phyloP scores from a whole-genome alignment of 2,888 invertebrate species.

The Dione juno region DNA sequence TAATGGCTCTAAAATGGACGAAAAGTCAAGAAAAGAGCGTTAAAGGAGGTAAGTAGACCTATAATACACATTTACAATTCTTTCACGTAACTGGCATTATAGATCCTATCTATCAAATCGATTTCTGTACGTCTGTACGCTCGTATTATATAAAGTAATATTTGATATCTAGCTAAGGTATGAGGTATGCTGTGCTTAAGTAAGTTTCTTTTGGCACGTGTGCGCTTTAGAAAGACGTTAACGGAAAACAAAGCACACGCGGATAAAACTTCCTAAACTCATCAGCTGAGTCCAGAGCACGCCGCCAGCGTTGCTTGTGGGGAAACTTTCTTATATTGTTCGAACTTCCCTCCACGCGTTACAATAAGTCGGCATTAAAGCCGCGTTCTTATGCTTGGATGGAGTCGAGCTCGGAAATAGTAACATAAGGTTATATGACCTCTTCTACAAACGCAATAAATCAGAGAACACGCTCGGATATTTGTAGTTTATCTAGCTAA shows the following conservation, averaged over 20 bases:
- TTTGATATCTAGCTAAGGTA: constrained; percentile 26
- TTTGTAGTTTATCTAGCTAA: constrained; percentile 1
- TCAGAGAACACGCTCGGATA: constrained; percentile 7
- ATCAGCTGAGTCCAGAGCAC: constrained; percentile 70
- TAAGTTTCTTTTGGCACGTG: constrained; percentile 44
- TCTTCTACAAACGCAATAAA: constrained; percentile 20
- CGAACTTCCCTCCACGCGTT: constrained; percentile 59
- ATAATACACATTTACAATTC: background rate
- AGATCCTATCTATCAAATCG: constrained; percentile 3
- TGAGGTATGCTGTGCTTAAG: constrained; percentile 29
- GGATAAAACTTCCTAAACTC: constrained; percentile 75
- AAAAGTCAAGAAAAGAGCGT: background rate
- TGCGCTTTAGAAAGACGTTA: constrained; percentile 41
- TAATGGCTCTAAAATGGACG: background rate
- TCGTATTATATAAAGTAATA: constrained; percentile 30
- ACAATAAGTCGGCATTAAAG: constrained; percentile 50
- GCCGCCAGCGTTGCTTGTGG: constrained; percentile 65
- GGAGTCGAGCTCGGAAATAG: constrained; percentile 4
- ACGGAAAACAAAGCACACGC: constrained; percentile 59
- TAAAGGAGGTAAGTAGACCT: background rate
- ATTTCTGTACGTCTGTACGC: constrained; percentile 6
- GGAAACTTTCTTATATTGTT: constrained; percentile 72
- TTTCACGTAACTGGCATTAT: background rate
- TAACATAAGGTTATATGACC: constrained; percentile 16
- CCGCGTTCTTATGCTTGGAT: constrained; percentile 15